Evolutionary conservation across 2,888 invertebrate species (phyloP).

Genomic region (Elegia similella): DNA sequence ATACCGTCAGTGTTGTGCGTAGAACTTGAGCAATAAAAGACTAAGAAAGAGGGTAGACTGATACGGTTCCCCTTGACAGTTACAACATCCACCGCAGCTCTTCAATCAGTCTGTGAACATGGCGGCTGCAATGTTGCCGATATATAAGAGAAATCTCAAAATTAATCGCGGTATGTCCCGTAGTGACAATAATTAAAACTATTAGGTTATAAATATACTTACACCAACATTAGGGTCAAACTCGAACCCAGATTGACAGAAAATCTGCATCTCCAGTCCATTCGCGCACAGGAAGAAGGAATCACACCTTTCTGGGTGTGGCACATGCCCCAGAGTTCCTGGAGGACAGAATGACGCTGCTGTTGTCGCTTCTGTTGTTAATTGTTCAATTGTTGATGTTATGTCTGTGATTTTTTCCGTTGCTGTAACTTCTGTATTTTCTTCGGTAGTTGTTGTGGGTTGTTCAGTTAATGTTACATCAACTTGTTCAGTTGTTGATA

Average conservation of each 20-base stretch:
- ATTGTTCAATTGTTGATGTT: not conserved
- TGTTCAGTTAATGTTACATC: not conserved
- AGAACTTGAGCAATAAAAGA: too few species aligned
- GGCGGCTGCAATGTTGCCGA: too few species aligned
- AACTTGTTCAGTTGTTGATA: not conserved
- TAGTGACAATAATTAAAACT: too few species aligned
- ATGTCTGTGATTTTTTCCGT: too few species aligned
- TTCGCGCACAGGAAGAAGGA: slow-evolving; percentile 38
- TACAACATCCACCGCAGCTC: too few species aligned
- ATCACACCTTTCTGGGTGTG: slow-evolving; percentile 37
- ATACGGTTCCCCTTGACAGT: too few species aligned
- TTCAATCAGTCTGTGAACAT: too few species aligned
- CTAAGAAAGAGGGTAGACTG: too few species aligned
- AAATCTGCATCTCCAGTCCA: slow-evolving; percentile 29
- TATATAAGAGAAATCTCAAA: too few species aligned
- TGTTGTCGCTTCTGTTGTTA: slow-evolving; percentile 19
- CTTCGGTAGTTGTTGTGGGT: not conserved
- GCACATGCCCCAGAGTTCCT: slow-evolving; percentile 33
- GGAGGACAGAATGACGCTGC: slow-evolving; percentile 28
- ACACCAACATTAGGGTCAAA: slow-evolving; percentile 33
- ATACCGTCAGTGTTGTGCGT: too few species aligned
- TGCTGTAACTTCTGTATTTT: not conserved
- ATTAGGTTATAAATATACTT: slow-evolving; percentile 21
- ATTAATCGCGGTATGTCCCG: too few species aligned
- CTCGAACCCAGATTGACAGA: slow-evolving; percentile 35